phyloP scores from a whole-genome alignment of 1,140 invertebrate species.

The Neodiprion virginianus region DNA sequence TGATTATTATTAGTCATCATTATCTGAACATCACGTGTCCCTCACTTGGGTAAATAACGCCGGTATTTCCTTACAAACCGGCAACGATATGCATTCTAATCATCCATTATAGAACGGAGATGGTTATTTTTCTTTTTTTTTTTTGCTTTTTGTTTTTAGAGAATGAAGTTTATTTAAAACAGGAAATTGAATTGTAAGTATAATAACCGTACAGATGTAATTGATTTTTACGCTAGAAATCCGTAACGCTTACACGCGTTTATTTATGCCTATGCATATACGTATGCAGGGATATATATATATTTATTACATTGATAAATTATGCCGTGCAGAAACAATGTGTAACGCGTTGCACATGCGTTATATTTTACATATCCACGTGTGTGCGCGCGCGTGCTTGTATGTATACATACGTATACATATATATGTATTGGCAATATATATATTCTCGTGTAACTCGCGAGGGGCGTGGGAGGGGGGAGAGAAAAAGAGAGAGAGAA shows the following conservation, averaged over 20 bases:
- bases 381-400: background rate
- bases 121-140: background rate
- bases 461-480: conserved; percentile 31
- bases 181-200: background rate
- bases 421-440: background rate
- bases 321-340: background rate
- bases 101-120: background rate
- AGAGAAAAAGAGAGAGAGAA: conserved; percentile 12
- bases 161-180: conserved; percentile 31
- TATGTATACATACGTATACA: background rate
- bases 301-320: background rate
- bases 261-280: background rate
- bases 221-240: too few species aligned
- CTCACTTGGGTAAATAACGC: too few species aligned
- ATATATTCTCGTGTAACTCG: background rate
- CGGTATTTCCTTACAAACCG: too few species aligned
- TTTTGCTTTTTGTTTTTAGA: background rate
- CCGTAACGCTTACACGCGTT: background rate
- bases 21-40: too few species aligned
- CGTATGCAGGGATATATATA: background rate
- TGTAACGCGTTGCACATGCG: background rate
- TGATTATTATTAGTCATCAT: too few species aligned
- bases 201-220: too few species aligned
- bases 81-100: too few species aligned
- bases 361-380: background rate